A percentile compares a stretch with the other conserved stretches of the same genome.
Evolutionary conservation across 37 sponge, comb jelly and placozoan species (phyloP).

Genomic region (Agelas oroides): DNA sequence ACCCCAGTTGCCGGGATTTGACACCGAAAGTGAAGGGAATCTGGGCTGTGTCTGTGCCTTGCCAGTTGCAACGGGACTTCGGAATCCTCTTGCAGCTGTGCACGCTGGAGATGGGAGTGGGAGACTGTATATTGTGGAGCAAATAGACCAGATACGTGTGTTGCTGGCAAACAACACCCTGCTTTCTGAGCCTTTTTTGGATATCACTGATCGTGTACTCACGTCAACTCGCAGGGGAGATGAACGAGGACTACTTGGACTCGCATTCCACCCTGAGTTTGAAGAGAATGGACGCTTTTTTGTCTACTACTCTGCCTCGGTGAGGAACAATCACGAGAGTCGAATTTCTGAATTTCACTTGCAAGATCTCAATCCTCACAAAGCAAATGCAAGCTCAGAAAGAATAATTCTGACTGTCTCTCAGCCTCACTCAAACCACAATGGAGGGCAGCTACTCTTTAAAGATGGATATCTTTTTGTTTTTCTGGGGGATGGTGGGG

Average conservation of each 20-base stretch:
- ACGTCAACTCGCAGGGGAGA: constrained; percentile 46
- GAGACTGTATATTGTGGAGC: constrained; percentile 79
- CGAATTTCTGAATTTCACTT: constrained; percentile 57
- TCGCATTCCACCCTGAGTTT: constrained; percentile 81
- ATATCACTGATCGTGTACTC: constrained; percentile 49
- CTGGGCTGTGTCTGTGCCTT: constrained; percentile 67
- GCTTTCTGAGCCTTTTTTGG: constrained; percentile 64
- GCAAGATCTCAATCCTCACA: not conserved
- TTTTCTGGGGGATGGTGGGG: constrained; percentile 84
- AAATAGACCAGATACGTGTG: constrained; percentile 65
- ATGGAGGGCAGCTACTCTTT: constrained; percentile 85
- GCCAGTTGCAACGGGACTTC: constrained; percentile 55
- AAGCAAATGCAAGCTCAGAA: constrained; percentile 47
- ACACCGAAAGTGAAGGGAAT: not conserved
- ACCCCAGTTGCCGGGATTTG: constrained; percentile 23
- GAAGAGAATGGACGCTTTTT: constrained; percentile 61
- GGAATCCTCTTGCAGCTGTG: constrained; percentile 64
- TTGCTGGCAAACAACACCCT: constrained; percentile 26
- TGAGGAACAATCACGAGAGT: constrained; percentile 16
- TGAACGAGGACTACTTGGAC: constrained; percentile 79
- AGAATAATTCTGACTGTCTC: constrained; percentile 40
- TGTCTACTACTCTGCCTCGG: constrained; percentile 59
- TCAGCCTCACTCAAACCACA: constrained; percentile 78
- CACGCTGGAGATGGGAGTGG: constrained; percentile 69
- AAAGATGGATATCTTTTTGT: constrained; percentile 67